Percentiles rank a stretch among this genome's conserved stretches.
phyloP scores from a whole-genome alignment of 2,888 invertebrate genomes.

The Tenodera sinensis region DNA sequence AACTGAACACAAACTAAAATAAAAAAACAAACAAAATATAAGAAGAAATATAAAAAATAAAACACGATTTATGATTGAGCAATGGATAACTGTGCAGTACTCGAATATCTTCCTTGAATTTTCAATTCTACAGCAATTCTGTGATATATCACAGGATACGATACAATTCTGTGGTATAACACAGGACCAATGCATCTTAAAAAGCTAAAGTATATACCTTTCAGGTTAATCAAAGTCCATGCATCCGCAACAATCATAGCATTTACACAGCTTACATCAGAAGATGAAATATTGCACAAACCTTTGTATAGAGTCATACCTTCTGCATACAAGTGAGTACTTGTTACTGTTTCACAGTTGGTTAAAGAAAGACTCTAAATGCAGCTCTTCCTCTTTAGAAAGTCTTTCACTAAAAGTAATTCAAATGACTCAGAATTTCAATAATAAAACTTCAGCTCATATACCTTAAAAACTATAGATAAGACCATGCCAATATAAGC shows the following conservation, averaged over 20 bases:
- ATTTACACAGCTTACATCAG: not conserved
- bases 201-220: not conserved
- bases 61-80: too few relatives aligned
- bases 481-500: not conserved
- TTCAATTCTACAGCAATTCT: too few relatives aligned
- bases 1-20: too few relatives aligned
- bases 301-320: not conserved
- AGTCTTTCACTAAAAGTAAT: not conserved
- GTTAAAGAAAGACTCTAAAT: not conserved
- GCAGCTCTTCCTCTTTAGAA: not conserved
- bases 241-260: not conserved
- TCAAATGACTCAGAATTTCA: not conserved
- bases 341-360: not conserved
- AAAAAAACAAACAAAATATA: too few relatives aligned
- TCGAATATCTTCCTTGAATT: too few relatives aligned
- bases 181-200: not conserved
- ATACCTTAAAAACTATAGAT: not conserved
- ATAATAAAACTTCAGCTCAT: not conserved
- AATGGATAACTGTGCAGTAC: too few relatives aligned
- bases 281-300: not conserved
- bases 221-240: not conserved
- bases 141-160: too few relatives aligned
- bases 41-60: too few relatives aligned
- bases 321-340: too few relatives aligned
- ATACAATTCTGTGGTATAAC: too few relatives aligned